Percentiles rank a stretch among this genome's conserved stretches.
phyloP scores from a whole-genome alignment of 2,797 vertebrate species.

The Lateolabrax maculatus region DNA sequence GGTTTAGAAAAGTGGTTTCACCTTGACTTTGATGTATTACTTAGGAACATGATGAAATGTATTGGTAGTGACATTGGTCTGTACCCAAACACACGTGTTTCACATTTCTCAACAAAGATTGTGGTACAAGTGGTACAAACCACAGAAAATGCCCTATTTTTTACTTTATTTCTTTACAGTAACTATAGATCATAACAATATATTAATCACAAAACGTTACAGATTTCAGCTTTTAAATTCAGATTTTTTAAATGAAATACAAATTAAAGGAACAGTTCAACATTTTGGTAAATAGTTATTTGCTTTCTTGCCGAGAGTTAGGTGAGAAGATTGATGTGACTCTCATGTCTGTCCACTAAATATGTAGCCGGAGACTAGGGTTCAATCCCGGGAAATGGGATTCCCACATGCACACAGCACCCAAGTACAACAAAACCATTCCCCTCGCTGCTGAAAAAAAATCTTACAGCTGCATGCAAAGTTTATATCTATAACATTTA shows the following conservation, averaged over 20 bases:
- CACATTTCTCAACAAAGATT: neutral
- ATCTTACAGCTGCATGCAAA: no score
- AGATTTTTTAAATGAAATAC: neutral
- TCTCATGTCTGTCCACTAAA: neutral
- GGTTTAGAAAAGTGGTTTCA: neutral
- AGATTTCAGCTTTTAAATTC: constrained; percentile 14
- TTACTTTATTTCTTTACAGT: neutral
- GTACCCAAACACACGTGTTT: neutral
- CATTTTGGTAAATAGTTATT: neutral
- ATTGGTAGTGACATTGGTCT: neutral
- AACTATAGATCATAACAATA: neutral
- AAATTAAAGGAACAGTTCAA: no score
- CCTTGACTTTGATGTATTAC: neutral
- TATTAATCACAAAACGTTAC: neutral
- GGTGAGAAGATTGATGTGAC: neutral
- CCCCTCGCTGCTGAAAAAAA: no score
- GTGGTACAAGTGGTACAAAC: no score
- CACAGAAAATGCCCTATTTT: neutral
- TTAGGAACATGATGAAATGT: neutral
- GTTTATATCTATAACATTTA: no score
- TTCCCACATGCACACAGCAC: no score
- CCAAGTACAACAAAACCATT: no score
- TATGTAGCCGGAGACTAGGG: neutral
- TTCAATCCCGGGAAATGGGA: no score
- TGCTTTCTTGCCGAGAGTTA: neutral